phyloP scores from a whole-genome alignment of 2,113 vertebrate species.

The Pagrus major region DNA sequence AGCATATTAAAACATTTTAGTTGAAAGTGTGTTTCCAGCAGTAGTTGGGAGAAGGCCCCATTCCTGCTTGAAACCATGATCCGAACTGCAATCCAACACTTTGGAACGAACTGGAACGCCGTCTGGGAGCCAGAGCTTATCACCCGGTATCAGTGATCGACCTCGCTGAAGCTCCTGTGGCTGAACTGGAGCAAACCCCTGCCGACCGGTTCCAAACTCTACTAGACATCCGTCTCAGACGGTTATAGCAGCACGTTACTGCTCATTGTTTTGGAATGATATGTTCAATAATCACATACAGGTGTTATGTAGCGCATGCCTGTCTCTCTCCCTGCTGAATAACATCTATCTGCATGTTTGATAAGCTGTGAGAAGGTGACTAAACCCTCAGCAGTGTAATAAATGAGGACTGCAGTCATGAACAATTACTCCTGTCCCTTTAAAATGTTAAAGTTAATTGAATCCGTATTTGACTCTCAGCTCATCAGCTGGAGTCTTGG shows the following conservation, averaged over 20 bases:
- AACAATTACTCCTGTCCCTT: not conserved
- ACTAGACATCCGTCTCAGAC: not conserved
- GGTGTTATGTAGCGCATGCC: not conserved
- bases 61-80: not conserved
- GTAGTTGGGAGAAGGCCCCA: not conserved
- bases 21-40: not conserved
- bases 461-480: constrained; percentile 14
- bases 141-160: not conserved
- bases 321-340: not conserved
- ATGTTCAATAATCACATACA: not conserved
- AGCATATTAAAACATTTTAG: not conserved
- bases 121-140: not conserved
- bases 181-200: not conserved
- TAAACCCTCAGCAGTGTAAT: not conserved
- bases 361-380: not conserved
- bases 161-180: not conserved
- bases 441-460: constrained; percentile 20
- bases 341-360: not conserved
- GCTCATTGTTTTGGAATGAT: not conserved
- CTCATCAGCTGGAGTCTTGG: not conserved
- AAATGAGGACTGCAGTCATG: constrained; percentile 2
- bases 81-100: not conserved
- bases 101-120: not conserved
- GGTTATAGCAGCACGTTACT: not conserved
- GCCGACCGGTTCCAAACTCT: not conserved